phyloP scores from a whole-genome alignment of 2,797 vertebrate species.

The Microctenopoma lineatum region DNA sequence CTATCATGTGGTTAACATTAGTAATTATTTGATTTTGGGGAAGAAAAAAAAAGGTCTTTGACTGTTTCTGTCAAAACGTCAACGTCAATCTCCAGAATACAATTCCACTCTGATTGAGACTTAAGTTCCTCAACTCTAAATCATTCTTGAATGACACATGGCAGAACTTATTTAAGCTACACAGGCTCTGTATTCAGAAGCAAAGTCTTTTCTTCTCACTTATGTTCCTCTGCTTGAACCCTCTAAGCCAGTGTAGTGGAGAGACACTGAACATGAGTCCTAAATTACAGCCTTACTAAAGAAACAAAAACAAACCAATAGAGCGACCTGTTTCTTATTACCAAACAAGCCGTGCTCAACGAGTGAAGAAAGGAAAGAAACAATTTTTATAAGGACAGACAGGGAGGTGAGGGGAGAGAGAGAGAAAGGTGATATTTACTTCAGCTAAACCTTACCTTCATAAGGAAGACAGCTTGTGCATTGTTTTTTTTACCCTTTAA shows the following conservation, averaged over 20 bases:
- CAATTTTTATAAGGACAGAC: conserved; percentile 58
- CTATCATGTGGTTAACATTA: conserved; percentile 59
- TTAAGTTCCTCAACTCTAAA: conserved; percentile 59
- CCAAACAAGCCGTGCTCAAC: conserved; percentile 70
- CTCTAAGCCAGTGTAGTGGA: conserved; percentile 68
- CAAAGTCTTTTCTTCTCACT: conserved; percentile 72
- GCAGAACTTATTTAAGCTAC: conserved; percentile 57
- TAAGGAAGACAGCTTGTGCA: conserved; percentile 80
- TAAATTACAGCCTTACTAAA: conserved; percentile 81
- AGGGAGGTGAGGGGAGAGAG: conserved; percentile 45
- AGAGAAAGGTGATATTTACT: conserved; percentile 74
- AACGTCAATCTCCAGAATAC: conserved; percentile 63
- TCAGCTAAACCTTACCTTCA: conserved; percentile 60
- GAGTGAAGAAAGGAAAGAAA: conserved; percentile 67
- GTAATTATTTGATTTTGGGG: conserved; percentile 62
- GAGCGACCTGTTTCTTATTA: conserved; percentile 83
- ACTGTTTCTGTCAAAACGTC: conserved; percentile 73
- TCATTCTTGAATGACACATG: conserved; percentile 70
- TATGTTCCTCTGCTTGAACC: conserved; percentile 68
- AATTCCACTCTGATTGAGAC: conserved; percentile 66
- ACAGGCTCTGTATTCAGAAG: conserved; percentile 58
- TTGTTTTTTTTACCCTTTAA: conserved; percentile 82
- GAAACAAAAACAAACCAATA: conserved; percentile 83
- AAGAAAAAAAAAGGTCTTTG: conserved; percentile 13
- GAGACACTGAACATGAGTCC: conserved; percentile 82